Evolutionary conservation across 2,888 invertebrate genomes (phyloP).

Genomic region (Chloroclystis v-ata): DNA sequence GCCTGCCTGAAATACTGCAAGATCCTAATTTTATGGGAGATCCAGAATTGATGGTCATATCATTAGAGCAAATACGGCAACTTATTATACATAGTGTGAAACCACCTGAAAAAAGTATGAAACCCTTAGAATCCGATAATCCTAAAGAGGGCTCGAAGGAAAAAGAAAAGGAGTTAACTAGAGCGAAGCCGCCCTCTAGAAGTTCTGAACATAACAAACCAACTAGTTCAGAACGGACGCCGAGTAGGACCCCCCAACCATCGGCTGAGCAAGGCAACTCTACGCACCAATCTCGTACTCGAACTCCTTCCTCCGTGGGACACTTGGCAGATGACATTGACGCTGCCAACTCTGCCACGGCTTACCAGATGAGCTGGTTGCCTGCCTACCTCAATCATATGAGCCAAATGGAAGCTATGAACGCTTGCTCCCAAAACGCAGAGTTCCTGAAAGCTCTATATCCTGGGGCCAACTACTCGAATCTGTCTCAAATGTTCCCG

Average conservation of each 20-base stretch:
- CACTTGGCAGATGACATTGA: slow-evolving; percentile 81
- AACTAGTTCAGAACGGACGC: slow-evolving; percentile 11
- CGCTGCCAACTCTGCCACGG: slow-evolving; percentile 82
- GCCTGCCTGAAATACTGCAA: slow-evolving; percentile 85
- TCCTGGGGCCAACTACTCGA: slow-evolving; percentile 67
- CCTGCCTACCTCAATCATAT: slow-evolving; percentile 72
- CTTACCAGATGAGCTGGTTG: slow-evolving; percentile 86
- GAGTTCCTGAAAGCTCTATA: slow-evolving; percentile 79
- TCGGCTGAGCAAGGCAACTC: slow-evolving; percentile 45
- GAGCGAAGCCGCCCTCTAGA: not conserved
- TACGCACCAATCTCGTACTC: slow-evolving; percentile 48
- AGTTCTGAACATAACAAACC: slow-evolving; percentile 6
- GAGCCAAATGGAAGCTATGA: slow-evolving; percentile 79
- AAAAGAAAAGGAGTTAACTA: not conserved
- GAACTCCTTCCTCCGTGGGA: slow-evolving; percentile 59
- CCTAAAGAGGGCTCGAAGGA: slow-evolving; percentile 1
- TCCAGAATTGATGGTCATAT: slow-evolving; percentile 87
- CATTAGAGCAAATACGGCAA: slow-evolving; percentile 83
- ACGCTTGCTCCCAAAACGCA: slow-evolving; percentile 75
- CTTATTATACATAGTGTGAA: slow-evolving; percentile 7
- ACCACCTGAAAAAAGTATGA: slow-evolving; percentile 2
- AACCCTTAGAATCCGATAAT: slow-evolving; percentile 1
- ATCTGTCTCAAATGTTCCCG: slow-evolving; percentile 72
- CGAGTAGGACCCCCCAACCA: slow-evolving; percentile 13
- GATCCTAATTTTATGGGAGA: slow-evolving; percentile 79